Base-by-base conservation (phyloP, 2,797 vertebrate genomes). In the Serranus cabrilla region DNA sequence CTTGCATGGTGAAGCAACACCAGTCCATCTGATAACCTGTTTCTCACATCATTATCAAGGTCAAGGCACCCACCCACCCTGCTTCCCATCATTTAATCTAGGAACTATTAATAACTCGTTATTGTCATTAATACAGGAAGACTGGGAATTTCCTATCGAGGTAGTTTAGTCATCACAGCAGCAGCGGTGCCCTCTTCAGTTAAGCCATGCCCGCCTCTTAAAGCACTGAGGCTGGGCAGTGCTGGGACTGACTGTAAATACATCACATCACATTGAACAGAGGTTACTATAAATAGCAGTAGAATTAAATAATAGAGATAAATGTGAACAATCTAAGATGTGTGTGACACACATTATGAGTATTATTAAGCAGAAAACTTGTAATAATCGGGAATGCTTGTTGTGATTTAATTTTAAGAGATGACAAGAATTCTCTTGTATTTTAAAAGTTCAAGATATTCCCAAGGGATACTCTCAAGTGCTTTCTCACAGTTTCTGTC, bases 121-220 rank as follows among this genome's bases (percentile, higher is more conserved):
- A 66, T 70, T 79, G 73, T 85, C n/a, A 70, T 23, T 65, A 52
- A 76, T 62, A 34, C 49, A 82, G 81, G 57, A 76, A 63, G 56
- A 60, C 18, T 46, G 76, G 71, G 57, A 27, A 67, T 75, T 57
- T 80, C 58, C 78, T 43, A 0, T 10, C 17, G 16, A 76, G 81
- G 90, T 92, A 72, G 76, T 64, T 76, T 68, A 84, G 63, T 90
- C 82, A 86, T 74, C 65, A n/a, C 11, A 40, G 59, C 17, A 63
- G 46, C 11, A 50, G 64, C 31, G 4, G 34, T 51, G 63, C 54
- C 43, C 31, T 61, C 56, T 45, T 20, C 4, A 17, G n/a, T 55
- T 4, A 42, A 46, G 23, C 62, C 20, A 74, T 40, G 72, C 72
- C 74, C 68, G 27, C 42, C 25, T 54, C n/a, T 27, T 46, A 5